Conservation (phyloP, 2,797 vertebrate species). For the Amblyraja radiata region DNA sequence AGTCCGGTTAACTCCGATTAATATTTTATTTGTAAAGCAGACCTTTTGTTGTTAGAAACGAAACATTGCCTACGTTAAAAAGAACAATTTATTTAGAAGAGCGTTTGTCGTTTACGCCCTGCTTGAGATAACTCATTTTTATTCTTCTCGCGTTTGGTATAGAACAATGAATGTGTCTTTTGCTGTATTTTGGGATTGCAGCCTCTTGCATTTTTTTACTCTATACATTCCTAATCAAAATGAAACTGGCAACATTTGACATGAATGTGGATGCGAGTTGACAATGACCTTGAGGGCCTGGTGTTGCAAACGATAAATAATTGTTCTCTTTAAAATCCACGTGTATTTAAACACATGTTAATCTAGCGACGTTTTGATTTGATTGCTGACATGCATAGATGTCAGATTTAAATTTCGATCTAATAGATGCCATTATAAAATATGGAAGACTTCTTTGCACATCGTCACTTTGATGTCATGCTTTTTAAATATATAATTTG, state of each 20-base stretch:
- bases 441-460: background rate
- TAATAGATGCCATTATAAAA: background rate
- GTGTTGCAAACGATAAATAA: background rate
- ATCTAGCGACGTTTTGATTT: background rate
- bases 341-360: background rate
- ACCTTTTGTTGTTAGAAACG: background rate
- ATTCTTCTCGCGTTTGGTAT: background rate
- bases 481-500: background rate
- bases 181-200: background rate
- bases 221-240: background rate
- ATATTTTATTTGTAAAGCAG: background rate
- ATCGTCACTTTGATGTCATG: background rate
- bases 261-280: slow-evolving; percentile 2
- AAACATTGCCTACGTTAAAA: background rate
- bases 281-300: background rate
- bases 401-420: background rate
- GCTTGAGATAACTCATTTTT: background rate
- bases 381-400: background rate
- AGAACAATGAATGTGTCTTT: background rate
- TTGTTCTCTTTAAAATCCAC: slow-evolving; percentile 17
- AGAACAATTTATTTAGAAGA: background rate
- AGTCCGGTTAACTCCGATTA: background rate
- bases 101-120: slow-evolving; percentile 2
- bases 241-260: background rate
- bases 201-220: background rate